These are phyloP conservation scores for Orchestes rusci DNA, from an alignment of 2,888 invertebrate genomes.

Conservation along the genomic window DNA sequence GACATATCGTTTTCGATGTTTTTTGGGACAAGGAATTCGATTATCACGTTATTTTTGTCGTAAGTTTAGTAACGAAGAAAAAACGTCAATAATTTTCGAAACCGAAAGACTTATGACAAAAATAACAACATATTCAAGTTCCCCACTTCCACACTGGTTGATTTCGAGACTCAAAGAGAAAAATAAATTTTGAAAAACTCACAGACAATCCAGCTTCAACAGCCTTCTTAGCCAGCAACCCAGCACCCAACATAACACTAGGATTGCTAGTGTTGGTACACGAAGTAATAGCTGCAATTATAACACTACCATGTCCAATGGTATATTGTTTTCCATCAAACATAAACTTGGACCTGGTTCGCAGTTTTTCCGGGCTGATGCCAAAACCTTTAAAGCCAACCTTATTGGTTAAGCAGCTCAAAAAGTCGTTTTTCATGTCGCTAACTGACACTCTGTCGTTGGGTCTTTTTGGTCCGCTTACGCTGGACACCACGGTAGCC, in stretches of 20 bases:
- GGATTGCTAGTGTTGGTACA: conserved; percentile 99
- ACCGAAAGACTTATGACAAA: too few relatives aligned
- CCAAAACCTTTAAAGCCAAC: conserved; percentile 93
- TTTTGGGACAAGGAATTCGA: too few relatives aligned
- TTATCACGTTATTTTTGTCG: too few relatives aligned
- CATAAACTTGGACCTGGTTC: conserved; percentile 63
- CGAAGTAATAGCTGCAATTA: conserved; percentile 96
- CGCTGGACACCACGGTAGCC: conserved; percentile 82
- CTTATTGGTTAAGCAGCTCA: conserved; percentile 75
- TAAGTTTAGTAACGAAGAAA: too few relatives aligned
- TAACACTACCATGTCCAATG: conserved; percentile 84
- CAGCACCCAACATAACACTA: conserved; percentile 95
- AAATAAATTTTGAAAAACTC: conserved; percentile 4
- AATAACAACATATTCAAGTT: too few relatives aligned
- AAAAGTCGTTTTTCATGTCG: conserved; percentile 87
- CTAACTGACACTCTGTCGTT: conserved; percentile 90
- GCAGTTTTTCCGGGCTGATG: conserved; percentile 57
- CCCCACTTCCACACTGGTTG: too few relatives aligned
- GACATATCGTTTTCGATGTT: too few relatives aligned
- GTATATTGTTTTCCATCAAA: conserved; percentile 74
- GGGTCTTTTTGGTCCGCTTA: conserved; percentile 95
- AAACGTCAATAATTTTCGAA: too few relatives aligned
- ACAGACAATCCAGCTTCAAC: conserved; percentile 80
- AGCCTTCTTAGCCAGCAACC: conserved; percentile 87
- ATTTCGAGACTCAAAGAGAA: conserved; percentile 41